These are phyloP conservation scores for Rhaphigaster nebulosa DNA, from an alignment of 2,888 invertebrate genomes.

Conservation along the genomic window DNA sequence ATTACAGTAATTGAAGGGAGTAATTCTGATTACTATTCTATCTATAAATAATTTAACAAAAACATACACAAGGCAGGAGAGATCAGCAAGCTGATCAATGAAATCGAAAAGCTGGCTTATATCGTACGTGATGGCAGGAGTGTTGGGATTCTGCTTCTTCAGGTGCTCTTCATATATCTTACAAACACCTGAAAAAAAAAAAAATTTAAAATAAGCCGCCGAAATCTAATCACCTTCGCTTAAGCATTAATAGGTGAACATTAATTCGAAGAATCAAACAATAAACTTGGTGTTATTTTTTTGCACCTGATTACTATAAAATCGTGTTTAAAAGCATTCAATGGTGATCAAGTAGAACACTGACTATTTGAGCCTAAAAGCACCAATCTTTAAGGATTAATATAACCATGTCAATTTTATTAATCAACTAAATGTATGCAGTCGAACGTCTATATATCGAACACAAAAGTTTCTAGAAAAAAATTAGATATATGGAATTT, in stretches of 20 bases:
- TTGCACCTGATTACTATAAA: too few species aligned
- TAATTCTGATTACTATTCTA: too few species aligned
- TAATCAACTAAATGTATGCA: too few species aligned
- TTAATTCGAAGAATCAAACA: background rate
- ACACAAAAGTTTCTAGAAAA: too few species aligned
- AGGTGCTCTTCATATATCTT: slow-evolving; percentile 99
- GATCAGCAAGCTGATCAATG: slow-evolving; percentile 93
- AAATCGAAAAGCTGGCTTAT: slow-evolving; percentile 98
- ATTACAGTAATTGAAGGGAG: too few species aligned
- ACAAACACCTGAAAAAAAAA: slow-evolving; percentile 80
- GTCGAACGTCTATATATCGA: too few species aligned
- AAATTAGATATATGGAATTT: too few species aligned
- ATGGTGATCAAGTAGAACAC: too few species aligned
- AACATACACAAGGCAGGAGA: slow-evolving; percentile 92
- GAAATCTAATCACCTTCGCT: background rate
- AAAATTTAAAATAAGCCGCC: background rate
- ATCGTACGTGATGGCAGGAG: slow-evolving; percentile 97
- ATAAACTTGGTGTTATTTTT: background rate
- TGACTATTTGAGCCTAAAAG: too few species aligned
- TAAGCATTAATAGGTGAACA: background rate
- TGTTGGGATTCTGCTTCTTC: slow-evolving; percentile 94
- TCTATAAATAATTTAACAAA: background rate
- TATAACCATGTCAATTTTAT: too few species aligned
- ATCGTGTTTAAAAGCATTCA: too few species aligned
- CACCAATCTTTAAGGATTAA: too few species aligned